Evolutionary conservation across 2,888 invertebrate species (phyloP).

Genomic region (Laothoe populi): DNA sequence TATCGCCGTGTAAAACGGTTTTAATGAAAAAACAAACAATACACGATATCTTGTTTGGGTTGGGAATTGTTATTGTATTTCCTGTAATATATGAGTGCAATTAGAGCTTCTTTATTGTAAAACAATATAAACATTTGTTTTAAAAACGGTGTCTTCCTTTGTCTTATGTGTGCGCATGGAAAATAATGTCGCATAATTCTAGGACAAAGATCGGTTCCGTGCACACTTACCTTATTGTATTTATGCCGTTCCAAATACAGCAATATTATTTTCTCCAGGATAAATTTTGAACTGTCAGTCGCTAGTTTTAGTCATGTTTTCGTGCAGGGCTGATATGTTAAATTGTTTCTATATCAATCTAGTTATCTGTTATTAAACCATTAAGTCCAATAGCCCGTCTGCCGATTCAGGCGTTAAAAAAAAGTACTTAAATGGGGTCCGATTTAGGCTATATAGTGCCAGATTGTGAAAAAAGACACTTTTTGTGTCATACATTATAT

Average conservation of each 20-base stretch:
- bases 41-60: neutral
- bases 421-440: neutral
- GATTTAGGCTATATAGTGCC: neutral
- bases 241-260: neutral
- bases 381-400: neutral
- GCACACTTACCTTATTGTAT: neutral
- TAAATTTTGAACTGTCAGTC: slow-evolving; percentile 1
- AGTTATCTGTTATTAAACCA: neutral
- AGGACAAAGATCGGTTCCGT: neutral
- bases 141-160: slow-evolving; percentile 2
- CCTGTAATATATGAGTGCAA: slow-evolving; percentile 5
- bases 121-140: neutral
- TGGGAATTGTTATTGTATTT: slow-evolving; percentile 25
- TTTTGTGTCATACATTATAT: slow-evolving; percentile 12
- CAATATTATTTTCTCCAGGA: neutral
- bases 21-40: slow-evolving; percentile 10
- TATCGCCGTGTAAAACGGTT: slow-evolving; percentile 12
- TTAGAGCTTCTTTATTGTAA: neutral
- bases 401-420: no score
- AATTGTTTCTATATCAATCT: neutral
- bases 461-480: slow-evolving; percentile 14
- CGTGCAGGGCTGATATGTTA: neutral
- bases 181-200: neutral
- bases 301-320: slow-evolving; percentile 5
- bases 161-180: neutral